phyloP scores from a whole-genome alignment of 1,140 invertebrate species.

The Bombus waltoni region DNA sequence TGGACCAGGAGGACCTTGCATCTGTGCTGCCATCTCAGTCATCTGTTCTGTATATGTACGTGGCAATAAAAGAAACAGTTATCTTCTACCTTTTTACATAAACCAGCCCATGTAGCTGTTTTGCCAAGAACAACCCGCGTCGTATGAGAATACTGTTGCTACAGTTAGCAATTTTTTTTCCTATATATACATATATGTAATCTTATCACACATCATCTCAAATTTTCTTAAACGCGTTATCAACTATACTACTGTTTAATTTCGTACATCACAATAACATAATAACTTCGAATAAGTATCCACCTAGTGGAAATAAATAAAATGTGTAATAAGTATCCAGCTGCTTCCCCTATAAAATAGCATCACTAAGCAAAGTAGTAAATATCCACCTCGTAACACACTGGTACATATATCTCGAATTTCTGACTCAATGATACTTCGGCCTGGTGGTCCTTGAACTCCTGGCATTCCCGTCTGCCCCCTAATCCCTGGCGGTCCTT shows the following conservation, averaged over 20 bases:
- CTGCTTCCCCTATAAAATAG: not conserved
- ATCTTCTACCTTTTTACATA: not conserved
- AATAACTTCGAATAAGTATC: not conserved
- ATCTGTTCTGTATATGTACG: slow-evolving; percentile 84
- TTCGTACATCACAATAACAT: no score
- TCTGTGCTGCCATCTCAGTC: slow-evolving; percentile 84
- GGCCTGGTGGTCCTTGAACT: slow-evolving; percentile 82
- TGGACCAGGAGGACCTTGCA: slow-evolving; percentile 85
- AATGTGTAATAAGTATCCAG: not conserved
- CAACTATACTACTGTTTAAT: not conserved
- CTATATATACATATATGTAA: not conserved
- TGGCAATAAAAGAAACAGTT: slow-evolving; percentile 46
- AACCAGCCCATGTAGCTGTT: not conserved
- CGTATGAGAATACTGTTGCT: not conserved
- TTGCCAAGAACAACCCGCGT: not conserved
- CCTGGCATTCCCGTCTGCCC: slow-evolving; percentile 83
- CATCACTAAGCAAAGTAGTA: not conserved
- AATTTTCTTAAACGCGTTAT: not conserved
- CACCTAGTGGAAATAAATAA: no score
- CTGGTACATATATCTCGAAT: slow-evolving; percentile 83
- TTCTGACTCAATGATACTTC: slow-evolving; percentile 82
- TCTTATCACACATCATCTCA: not conserved
- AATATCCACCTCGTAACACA: slow-evolving; percentile 82
- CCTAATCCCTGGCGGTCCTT: slow-evolving; percentile 77
- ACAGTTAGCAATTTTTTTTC: not conserved